Base-by-base conservation (phyloP, 2,888 invertebrate genomes). In the Oscheius sp. region DNA sequence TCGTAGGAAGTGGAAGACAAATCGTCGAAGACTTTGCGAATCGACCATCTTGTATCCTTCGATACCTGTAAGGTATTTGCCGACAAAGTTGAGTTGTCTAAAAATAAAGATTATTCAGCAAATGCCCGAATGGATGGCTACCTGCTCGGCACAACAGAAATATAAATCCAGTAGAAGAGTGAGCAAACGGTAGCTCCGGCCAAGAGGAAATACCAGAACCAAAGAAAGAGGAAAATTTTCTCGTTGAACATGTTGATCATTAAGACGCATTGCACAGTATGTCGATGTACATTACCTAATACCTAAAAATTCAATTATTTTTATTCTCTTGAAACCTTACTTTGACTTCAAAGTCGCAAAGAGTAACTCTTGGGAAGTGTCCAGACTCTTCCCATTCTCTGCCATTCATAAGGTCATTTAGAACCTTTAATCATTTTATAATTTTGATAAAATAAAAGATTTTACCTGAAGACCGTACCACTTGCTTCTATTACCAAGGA, bases 41-140 rank as follows among this genome's bases (percentile, higher is more conserved):
- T 86, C 86, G 42, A 87, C 86, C 86, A 87, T 86, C 68, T 86
- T 87, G 78, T 86, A 87, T 61, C 86, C 86, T 69, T 86, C 86
- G 61, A 86, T 86, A 50, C 86, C 86, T 25, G 84, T 83, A 61
- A 86, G 71, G 69, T 86, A 86, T 67, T 86, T 86, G 65, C 86
- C 86, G 65, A 86, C 86, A 72, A 86, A 86, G 72, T 86, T 86
- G 68, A 87, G 79, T 64, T 86, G 86, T 63, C 85, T 86, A 72
- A 55, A 78, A 73, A 31, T 66, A 33, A 69, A 69, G 58, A 58
- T 29, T 23, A 39, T 23, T 20, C 48, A 37, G 12, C 69, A 37
- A 42, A 31, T 46, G 15, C n/a, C 34, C 63, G 23, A 29, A 46
- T 25, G 33, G 12, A 12, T 20, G 39, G 37, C 34, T 33, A 84